Percentiles rank a stretch among this genome's conserved stretches.
These are phyloP conservation scores for Machaerirhynchus nigripectus DNA, from an alignment of 2,113 vertebrate species.

Conservation along the genomic window DNA sequence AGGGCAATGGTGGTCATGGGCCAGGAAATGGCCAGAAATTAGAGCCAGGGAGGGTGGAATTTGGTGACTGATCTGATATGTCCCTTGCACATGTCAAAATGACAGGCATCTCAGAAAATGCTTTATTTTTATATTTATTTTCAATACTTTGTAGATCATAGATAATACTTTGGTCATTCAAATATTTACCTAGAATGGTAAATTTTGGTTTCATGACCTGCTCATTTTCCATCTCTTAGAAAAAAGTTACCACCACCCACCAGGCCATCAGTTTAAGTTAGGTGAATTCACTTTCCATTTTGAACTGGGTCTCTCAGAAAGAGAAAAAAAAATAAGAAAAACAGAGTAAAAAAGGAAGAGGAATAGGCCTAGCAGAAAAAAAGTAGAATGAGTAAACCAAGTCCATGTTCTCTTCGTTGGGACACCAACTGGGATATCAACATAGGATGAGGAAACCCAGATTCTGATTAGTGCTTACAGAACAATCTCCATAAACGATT, in stretches of 20 bases:
- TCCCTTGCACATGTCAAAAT: background rate
- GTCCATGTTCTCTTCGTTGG: background rate
- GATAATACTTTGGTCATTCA: background rate
- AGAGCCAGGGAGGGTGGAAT: background rate
- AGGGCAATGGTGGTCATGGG: background rate
- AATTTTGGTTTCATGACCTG: background rate
- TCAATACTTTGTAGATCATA: background rate
- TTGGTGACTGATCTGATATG: background rate
- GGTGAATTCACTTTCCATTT: background rate
- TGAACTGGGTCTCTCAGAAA: background rate
- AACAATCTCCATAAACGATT: background rate
- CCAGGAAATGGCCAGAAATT: fast-evolving
- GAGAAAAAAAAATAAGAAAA: no score
- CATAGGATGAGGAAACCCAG: background rate
- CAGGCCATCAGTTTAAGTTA: background rate
- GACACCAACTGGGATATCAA: background rate
- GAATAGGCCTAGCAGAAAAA: background rate
- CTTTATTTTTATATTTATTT: background rate
- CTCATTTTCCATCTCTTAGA: background rate
- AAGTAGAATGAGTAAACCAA: background rate
- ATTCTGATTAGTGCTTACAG: background rate
- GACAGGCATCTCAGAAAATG: background rate
- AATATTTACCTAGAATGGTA: background rate
- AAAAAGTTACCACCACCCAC: background rate
- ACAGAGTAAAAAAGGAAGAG: fast-evolving